These are phyloP conservation scores for silkworm (Bombyx mori) DNA, from an alignment of 1,140 invertebrate genomes.

Conservation along the genomic window DNA sequence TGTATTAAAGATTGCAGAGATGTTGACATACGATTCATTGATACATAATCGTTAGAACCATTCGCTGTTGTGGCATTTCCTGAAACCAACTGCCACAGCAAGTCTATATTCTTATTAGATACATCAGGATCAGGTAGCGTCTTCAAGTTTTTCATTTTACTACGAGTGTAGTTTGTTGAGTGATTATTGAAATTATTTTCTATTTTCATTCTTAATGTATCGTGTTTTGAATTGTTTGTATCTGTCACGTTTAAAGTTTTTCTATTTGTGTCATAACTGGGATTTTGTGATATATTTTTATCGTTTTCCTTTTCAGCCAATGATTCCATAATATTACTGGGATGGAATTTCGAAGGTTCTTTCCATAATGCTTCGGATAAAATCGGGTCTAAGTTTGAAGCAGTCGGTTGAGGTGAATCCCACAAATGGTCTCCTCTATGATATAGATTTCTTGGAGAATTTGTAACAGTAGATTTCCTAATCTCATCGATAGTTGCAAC, in stretches of 20 bases:
- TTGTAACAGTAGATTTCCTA: slow-evolving; percentile 71
- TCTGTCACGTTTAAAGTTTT: slow-evolving; percentile 32
- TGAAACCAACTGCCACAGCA: slow-evolving; percentile 64
- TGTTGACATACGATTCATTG: slow-evolving; percentile 51
- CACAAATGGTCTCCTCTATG: slow-evolving; percentile 70
- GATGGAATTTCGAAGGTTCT: slow-evolving; percentile 56
- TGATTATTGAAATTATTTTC: slow-evolving; percentile 1
- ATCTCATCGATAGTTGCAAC: slow-evolving; percentile 78
- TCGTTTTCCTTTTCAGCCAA: slow-evolving; percentile 57
- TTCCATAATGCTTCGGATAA: slow-evolving; percentile 65
- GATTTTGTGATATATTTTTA: slow-evolving; percentile 33
- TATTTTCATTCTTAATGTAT: slow-evolving; percentile 32
- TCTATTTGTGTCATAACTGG: slow-evolving; percentile 35
- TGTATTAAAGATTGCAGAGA: slow-evolving; percentile 66
- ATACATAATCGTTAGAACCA: slow-evolving; percentile 44
- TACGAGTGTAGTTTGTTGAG: slow-evolving; percentile 5
- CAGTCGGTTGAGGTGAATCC: slow-evolving; percentile 60
- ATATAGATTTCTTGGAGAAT: slow-evolving; percentile 73
- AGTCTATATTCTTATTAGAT: slow-evolving; percentile 66
- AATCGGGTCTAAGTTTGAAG: slow-evolving; percentile 50
- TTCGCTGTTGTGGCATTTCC: slow-evolving; percentile 42
- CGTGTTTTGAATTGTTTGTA: slow-evolving; percentile 27
- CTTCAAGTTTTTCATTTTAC: slow-evolving; percentile 38
- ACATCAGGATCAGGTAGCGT: slow-evolving; percentile 42
- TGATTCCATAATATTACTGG: slow-evolving; percentile 59